A percentile compares a stretch with the other conserved stretches of the same genome.
These are phyloP conservation scores for Cepphus grylle DNA, from an alignment of 2,113 vertebrate species.

Conservation along the genomic window DNA sequence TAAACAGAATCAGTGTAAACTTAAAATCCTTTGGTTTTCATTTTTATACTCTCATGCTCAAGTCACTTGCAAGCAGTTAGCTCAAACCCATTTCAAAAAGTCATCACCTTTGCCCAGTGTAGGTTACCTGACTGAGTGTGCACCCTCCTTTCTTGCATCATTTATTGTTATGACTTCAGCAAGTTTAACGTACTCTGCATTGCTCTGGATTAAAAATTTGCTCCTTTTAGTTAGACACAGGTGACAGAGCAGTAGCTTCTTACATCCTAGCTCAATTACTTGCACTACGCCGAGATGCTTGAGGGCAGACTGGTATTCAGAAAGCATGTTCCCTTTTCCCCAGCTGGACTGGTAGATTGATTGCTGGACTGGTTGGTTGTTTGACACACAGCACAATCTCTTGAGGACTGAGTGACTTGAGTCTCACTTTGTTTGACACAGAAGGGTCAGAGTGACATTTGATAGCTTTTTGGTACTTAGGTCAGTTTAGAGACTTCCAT, in stretches of 20 bases:
- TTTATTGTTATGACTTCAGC: not conserved
- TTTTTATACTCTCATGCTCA: not conserved
- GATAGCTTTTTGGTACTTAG: not conserved
- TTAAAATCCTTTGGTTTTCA: not conserved
- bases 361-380: not conserved
- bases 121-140: rapidly evolving
- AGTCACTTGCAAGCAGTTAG: not conserved
- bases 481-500: not conserved
- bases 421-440: not conserved
- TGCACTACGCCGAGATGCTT: not conserved
- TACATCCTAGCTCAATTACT: not conserved
- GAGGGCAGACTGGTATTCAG: not conserved
- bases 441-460: conserved; percentile 21
- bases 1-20: not conserved
- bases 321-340: not conserved
- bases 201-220: not conserved
- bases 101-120: not conserved
- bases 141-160: no score
- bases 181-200: not conserved
- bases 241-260: not conserved
- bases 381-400: not conserved
- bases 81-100: not conserved
- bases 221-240: not conserved
- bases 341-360: not conserved
- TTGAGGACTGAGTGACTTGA: not conserved